Evolutionary conservation across 37 sponge, comb jelly and placozoan species (phyloP).

Genomic region (Crambe crambe): DNA sequence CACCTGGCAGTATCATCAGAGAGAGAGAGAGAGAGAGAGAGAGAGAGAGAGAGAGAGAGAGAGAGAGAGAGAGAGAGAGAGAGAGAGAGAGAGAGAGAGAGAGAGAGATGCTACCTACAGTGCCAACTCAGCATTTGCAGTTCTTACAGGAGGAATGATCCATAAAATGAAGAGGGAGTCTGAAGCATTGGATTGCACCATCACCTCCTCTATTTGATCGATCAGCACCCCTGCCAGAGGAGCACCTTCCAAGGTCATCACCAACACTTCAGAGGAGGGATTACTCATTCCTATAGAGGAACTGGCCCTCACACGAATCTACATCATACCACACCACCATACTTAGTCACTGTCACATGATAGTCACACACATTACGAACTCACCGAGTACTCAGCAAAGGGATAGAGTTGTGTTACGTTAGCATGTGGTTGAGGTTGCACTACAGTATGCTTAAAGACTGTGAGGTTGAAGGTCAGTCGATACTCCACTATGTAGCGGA

Average conservation of each 20-base stretch:
- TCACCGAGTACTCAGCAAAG: constrained; percentile 16
- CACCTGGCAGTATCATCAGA: constrained; percentile 1
- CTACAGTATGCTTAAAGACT: neutral
- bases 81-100: neutral
- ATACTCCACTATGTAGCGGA: neutral
- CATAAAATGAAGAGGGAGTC: constrained; percentile 5
- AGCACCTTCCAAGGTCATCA: neutral
- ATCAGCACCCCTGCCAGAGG: neutral
- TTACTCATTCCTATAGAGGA: neutral
- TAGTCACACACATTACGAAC: neutral
- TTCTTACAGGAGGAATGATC: constrained; percentile 10
- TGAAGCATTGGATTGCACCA: neutral
- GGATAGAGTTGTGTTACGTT: constrained; percentile 26
- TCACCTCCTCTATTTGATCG: neutral
- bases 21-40: neutral
- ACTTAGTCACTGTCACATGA: no score
- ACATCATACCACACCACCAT: no score
- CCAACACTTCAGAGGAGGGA: neutral
- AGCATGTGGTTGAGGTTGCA: constrained; percentile 26
- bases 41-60: neutral
- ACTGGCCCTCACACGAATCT: neutral
- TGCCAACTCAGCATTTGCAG: no score
- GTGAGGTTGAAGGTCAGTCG: neutral
- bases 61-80: neutral
- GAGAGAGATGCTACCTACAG: no score